Base-by-base conservation (phyloP, 2,113 vertebrate genomes). In the Passer montanus region DNA sequence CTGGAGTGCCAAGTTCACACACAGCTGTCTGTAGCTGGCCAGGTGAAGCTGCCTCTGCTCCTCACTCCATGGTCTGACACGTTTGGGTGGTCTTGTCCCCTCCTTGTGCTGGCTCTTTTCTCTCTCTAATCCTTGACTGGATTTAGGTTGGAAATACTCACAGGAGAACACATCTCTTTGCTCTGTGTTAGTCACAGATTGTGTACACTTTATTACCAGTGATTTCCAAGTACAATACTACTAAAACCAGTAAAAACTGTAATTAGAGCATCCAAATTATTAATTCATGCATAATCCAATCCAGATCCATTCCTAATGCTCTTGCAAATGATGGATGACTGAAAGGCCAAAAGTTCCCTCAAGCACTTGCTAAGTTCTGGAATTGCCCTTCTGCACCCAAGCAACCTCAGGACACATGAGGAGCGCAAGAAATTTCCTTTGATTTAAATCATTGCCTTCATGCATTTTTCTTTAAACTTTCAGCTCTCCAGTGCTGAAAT, bases 321-420 rank as follows among this genome's bases (percentile, higher is more conserved):
- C 60, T 74, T 35, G 84, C 20, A 89, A 78, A 72, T 53, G 77
- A 37, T 9, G 39, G 60, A 78, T 66, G 87, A 63, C 47, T 47
- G 39, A 93, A 95, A 95, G 87, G 87, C 47, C 80, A 81, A 33
- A 63, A 87, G n/a, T 33, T 70, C 52, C 81, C 82, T 84, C 52
- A 24, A 68, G 87, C 43, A 55, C 13, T 24, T 69, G 20, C 16
- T 30, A 18, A n/a, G 49, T 4, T 39, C 50, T 73, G 69, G 49
- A 50, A 44, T 18, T 75, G 35, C 14, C 52, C 15, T 75, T 72
- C 39, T 66, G 60, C 27, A 59, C 52, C 41, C 66, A 60, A 64
- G 8, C 7, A 26, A 28, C 56, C 47, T 67, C 62, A 43, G 67
- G 60, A 77, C 12, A 72, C 9, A 4, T 37, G 10, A 18, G 1